Percentiles rank a stretch among this genome's conserved stretches.
Conservation (phyloP, 2,888 invertebrate genomes). For the Macrosoma leucophasiata region DNA sequence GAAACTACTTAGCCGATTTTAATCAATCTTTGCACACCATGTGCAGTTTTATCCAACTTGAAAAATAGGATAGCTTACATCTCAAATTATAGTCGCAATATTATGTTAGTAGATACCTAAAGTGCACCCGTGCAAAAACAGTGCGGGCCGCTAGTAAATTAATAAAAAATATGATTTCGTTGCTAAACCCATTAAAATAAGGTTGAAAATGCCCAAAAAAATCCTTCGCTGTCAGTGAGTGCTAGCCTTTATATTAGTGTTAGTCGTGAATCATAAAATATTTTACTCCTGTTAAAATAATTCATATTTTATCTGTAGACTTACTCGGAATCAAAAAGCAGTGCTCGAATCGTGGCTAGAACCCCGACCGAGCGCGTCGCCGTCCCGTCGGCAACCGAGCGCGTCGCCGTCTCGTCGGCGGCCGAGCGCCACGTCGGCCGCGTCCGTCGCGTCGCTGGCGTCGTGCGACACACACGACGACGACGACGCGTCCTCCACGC, state of each 20-base stretch:
- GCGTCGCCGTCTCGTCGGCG: constrained; percentile 20
- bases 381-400: constrained; percentile 17
- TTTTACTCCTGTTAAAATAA: background rate
- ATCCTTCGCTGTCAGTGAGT: no score
- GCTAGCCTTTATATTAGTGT: no score
- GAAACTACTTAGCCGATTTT: no score
- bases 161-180: background rate
- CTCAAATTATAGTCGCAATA: no score
- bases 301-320: constrained; percentile 32
- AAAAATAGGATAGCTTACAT: no score
- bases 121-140: no score
- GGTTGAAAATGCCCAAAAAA: no score
- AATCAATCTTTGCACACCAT: no score
- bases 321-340: constrained; percentile 66
- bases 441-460: constrained; percentile 28
- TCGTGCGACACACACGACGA: constrained; percentile 36
- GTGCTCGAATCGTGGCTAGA: constrained; percentile 47
- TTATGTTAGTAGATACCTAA: no score
- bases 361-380: constrained; percentile 7
- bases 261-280: constrained; percentile 43
- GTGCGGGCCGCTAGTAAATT: no score
- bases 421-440: constrained; percentile 24
- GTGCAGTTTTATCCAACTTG: no score
- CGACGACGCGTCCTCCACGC: constrained; percentile 26
- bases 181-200: no score